These are phyloP conservation scores for Drosophila murphyi DNA, from an alignment of 1,140 invertebrate genomes.

Conservation along the genomic window DNA sequence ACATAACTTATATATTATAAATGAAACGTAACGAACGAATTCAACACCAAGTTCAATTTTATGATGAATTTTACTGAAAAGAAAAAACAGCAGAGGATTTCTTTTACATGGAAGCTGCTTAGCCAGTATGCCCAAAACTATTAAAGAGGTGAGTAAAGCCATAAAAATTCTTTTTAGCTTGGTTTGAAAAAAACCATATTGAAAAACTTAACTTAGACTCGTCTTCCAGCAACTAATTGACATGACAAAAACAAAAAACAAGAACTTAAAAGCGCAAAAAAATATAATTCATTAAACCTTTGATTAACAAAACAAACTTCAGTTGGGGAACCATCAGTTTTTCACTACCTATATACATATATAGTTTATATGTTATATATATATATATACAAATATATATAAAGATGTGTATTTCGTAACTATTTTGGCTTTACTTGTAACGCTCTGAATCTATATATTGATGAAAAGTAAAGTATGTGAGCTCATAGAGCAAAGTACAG, in stretches of 20 bases:
- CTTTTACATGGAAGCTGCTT: conserved; percentile 24
- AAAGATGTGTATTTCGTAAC: conserved; percentile 3
- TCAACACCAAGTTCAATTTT: conserved; percentile 74
- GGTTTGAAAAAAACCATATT: conserved; percentile 21
- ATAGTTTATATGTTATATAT: background rate
- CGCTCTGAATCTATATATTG: conserved; percentile 1
- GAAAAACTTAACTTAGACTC: conserved; percentile 66
- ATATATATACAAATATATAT: background rate
- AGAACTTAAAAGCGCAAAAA: conserved; percentile 54
- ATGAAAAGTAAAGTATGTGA: background rate
- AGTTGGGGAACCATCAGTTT: conserved; percentile 2
- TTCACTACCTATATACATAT: conserved; percentile 4
- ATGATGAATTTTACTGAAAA: conserved; percentile 33
- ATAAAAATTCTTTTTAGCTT: conserved; percentile 42
- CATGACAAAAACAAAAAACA: conserved; percentile 45
- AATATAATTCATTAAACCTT: conserved; percentile 10
- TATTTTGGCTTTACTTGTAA: conserved; percentile 11
- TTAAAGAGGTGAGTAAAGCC: conserved; percentile 70
- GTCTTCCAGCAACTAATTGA: conserved; percentile 81
- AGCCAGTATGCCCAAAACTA: conserved; percentile 22
- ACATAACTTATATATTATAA: conserved; percentile 18
- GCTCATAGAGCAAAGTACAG: conserved; percentile 21
- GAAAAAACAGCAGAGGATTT: conserved; percentile 42
- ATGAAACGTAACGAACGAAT: conserved; percentile 62
- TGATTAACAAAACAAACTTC: conserved; percentile 6